Percentiles rank a stretch among this genome's conserved stretches.
Conservation (phyloP, 2,888 invertebrate species). For the Drosophila maculinotata region DNA sequence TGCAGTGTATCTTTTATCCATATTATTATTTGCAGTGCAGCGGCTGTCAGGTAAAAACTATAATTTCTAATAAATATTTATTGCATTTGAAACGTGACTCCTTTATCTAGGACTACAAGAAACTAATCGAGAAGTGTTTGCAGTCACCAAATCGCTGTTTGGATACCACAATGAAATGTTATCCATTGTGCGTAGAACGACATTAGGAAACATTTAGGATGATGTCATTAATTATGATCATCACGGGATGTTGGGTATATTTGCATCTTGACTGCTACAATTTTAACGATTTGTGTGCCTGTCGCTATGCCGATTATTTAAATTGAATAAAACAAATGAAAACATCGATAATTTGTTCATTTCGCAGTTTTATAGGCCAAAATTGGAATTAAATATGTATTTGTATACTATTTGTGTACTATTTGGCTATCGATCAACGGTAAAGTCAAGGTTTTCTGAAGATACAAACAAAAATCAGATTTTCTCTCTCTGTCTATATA, state of each 20-base stretch:
- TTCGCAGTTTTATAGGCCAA: no score
- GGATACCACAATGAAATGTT: background rate
- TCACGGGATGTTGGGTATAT: no score
- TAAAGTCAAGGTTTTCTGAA: slow-evolving; percentile 7
- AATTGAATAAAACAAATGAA: no score
- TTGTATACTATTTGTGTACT: no score
- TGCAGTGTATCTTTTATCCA: background rate
- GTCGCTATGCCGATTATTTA: no score
- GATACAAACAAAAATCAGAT: background rate
- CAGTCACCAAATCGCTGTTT: slow-evolving; percentile 14
- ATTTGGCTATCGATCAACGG: slow-evolving; percentile 5
- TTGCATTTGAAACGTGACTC: background rate
- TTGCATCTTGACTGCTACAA: no score
- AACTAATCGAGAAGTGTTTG: background rate
- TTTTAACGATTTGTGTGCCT: no score
- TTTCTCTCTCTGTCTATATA: slow-evolving; percentile 2
- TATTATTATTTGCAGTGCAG: slow-evolving; percentile 10
- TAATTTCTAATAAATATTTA: no score
- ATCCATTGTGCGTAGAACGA: background rate
- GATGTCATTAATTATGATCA: no score
- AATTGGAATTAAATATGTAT: no score
- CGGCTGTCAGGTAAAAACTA: slow-evolving; percentile 11
- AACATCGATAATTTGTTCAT: no score
- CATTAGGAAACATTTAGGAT: background rate
- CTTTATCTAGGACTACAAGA: background rate